These are phyloP conservation scores for Pempheris klunzingeri DNA, from an alignment of 2,797 vertebrate genomes.

Conservation along the genomic window DNA sequence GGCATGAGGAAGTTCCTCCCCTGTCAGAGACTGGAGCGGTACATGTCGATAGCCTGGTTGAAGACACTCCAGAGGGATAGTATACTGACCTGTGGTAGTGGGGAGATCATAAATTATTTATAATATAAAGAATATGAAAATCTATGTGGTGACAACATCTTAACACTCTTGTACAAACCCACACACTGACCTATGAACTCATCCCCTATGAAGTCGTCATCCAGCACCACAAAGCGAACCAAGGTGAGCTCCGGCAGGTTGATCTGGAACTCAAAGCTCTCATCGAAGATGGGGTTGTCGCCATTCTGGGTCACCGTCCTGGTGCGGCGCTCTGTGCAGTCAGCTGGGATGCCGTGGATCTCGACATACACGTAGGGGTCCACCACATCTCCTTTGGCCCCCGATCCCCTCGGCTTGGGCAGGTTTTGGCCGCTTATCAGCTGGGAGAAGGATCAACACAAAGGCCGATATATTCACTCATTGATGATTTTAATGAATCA, in stretches of 20 bases:
- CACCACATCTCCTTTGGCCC: slow-evolving; percentile 94
- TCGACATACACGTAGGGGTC: slow-evolving; percentile 96
- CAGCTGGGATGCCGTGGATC: slow-evolving; percentile 96
- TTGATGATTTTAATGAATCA: neutral
- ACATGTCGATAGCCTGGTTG: slow-evolving; percentile 94
- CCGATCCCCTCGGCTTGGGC: slow-evolving; percentile 93
- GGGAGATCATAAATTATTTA: neutral
- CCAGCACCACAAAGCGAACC: slow-evolving; percentile 95
- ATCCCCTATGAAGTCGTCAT: slow-evolving; percentile 96
- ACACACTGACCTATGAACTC: slow-evolving; percentile 92
- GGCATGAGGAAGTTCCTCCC: slow-evolving; percentile 91
- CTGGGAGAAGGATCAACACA: slow-evolving; percentile 38
- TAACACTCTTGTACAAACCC: neutral
- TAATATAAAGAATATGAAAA: slow-evolving; percentile 5
- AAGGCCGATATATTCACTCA: neutral
- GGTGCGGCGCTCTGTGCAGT: slow-evolving; percentile 94
- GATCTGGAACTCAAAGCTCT: slow-evolving; percentile 97
- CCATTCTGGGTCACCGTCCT: slow-evolving; percentile 94
- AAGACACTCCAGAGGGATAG: slow-evolving; percentile 95
- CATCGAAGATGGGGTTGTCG: slow-evolving; percentile 94
- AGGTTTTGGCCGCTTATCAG: slow-evolving; percentile 96
- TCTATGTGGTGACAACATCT: neutral
- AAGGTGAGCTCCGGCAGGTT: slow-evolving; percentile 95
- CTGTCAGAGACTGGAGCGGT: slow-evolving; percentile 92
- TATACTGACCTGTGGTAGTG: slow-evolving; percentile 88